Evolutionary conservation across 2,797 vertebrate genomes (phyloP), one percentile per base, ranked within the genome.

Genomic region (Glossophaga mutica): DNA sequence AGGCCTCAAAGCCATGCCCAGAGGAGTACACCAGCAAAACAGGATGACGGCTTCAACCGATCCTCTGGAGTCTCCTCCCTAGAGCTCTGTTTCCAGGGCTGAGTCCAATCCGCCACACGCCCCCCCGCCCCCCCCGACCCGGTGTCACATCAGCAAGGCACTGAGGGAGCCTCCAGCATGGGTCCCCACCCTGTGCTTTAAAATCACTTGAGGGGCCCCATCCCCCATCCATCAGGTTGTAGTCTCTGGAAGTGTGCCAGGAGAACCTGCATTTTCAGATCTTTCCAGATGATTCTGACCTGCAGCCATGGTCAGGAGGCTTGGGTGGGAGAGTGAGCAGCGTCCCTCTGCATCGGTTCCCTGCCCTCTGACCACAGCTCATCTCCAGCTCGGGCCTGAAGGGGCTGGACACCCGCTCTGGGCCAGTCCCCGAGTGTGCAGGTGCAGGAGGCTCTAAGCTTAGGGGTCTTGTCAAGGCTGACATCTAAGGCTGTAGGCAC

Each of bases 161-260:
- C n/a, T 1, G 9, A 10, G 5, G 21, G 26, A 6, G 0, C 9
- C 77, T n/a, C 70, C 11, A 55, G 5, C 18, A 18, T 46, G 71
- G 26, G 32, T 24, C 46, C n/a, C 24, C 26, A 34, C 26, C 46
- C 46, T 57, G n/a, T 5, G 52, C 48, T 32, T 29, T 18, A 37
- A 22, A 62, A 37, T 70, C 39, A 4, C 44, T 65, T 32, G 44
- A 37, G 29, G 18, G 65, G 16, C 39, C 19, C 14, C 21, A 81
- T 3, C 3, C n/a, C 0, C 0, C 12, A 37, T 65, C 71, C 77
- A 3, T 34, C 26, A 39, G 34, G 21, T 39, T 14, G 46, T 34
- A 37, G 18, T 59, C 6, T 55, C 52, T 73, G 70, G 50, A 34
- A 24, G 44, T 44, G 22, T 14, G 22, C 3, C 1, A 26, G 46